Evolutionary conservation across 2,888 invertebrate genomes (phyloP), one percentile per base, ranked within the genome.

Genomic region (Arctia plantaginis): DNA sequence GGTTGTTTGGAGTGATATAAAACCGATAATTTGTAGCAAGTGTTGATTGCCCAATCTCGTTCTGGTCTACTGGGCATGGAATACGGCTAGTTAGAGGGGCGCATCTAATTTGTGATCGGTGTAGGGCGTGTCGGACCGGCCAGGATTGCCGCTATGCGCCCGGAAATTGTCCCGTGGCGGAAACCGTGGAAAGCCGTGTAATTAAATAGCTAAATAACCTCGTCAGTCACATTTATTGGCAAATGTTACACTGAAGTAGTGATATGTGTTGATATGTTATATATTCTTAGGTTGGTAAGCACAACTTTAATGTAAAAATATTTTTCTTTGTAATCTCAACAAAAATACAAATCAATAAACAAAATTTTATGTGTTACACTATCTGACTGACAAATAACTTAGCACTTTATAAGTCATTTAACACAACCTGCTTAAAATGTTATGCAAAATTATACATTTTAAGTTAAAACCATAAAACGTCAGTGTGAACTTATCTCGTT

Each of bases 151-250:
- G 83, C 80, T 77, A 71, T 68, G 68, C 74, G 77, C 79, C 91
- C 91, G 93, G 92, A 91, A 90, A 89, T 88, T 82, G 86, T 85
- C 87, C 89, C 88, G 89, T 89, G 89, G 87, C 91, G 89, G 88
- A 91, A 90, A 88, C 89, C 88, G 87, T 88, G 90, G 89, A 91
- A 88, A 90, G 85, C 89, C 91, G 88, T 93, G 89, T 93, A 94
- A 94, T 94, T 91, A 90, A 89, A 86, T 87, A 87, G 86, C 88
- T 90, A 90, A 90, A 88, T 88, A 88, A 86, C 84, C 81, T 80
- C 85, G 84, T 89, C 83, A 83, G 87, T 84, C 82, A 86, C 87
- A 88, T 85, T 85, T 80, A 76, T 74, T 86, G 79, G 77, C 77
- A 20, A 27, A 55, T 62, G 51, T 27, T 51, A 66, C 23, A 59